phyloP scores from a whole-genome alignment of 1,140 invertebrate species.

The Mizuhopecten yessoensis region DNA sequence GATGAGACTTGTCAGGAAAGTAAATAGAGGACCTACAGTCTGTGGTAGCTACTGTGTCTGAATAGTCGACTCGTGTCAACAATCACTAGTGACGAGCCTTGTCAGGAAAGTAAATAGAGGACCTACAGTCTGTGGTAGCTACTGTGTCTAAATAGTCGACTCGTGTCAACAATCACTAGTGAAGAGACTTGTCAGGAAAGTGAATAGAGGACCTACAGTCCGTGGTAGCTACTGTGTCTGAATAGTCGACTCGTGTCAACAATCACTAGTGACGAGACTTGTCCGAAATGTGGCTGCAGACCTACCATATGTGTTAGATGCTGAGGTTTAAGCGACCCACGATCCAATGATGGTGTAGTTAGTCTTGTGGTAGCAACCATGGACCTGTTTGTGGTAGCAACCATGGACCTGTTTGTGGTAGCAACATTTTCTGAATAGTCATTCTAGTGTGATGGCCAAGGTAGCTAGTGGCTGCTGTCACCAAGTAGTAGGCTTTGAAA shows the following conservation, averaged over 20 bases:
- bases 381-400: too few relatives aligned
- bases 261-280: background rate
- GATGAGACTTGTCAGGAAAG: conserved; percentile 52
- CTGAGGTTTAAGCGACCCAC: conserved; percentile 64
- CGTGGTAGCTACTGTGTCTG: conserved; percentile 65
- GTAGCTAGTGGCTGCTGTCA: conserved; percentile 63
- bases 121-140: conserved; percentile 71
- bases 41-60: conserved; percentile 65
- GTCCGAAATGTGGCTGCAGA: conserved; percentile 65
- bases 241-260: conserved; percentile 57
- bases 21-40: conserved; percentile 68
- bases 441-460: conserved; percentile 62
- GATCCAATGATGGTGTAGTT: too few relatives aligned
- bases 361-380: background rate
- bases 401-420: conserved; percentile 62
- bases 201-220: conserved; percentile 68
- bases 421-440: conserved; percentile 69
- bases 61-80: conserved; percentile 56
- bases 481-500: conserved; percentile 54
- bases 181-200: conserved; percentile 54
- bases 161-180: conserved; percentile 46
- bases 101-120: conserved; percentile 62
- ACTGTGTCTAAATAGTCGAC: conserved; percentile 70
- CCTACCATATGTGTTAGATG: conserved; percentile 65
- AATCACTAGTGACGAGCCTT: background rate